phyloP scores from a whole-genome alignment of 1,140 invertebrate genomes.

The Pseudomyrmex sp. region DNA sequence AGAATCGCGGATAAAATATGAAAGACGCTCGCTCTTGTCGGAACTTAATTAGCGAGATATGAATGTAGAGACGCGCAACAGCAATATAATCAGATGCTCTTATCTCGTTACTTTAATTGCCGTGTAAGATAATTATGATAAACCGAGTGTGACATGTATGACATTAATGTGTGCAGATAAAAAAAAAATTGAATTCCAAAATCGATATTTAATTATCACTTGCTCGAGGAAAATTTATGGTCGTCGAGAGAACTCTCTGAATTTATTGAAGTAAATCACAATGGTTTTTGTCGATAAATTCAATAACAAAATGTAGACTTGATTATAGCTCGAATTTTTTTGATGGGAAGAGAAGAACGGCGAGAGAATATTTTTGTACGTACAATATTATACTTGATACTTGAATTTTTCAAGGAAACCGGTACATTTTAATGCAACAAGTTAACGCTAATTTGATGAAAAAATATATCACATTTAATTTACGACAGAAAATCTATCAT shows the following conservation, averaged over 20 bases:
- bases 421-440: not conserved
- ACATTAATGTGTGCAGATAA: not conserved
- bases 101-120: slow-evolving; percentile 32
- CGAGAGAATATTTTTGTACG: not conserved
- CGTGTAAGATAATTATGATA: slow-evolving; percentile 6
- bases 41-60: slow-evolving; percentile 57
- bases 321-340: not conserved
- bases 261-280: slow-evolving; percentile 13
- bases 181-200: not conserved
- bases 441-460: not conserved
- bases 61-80: not conserved
- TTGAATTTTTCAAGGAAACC: not conserved
- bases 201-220: slow-evolving; percentile 8
- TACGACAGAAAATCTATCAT: not conserved
- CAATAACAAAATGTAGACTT: not conserved
- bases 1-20: slow-evolving; percentile 64
- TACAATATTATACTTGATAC: not conserved
- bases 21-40: not conserved
- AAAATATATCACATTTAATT: not conserved
- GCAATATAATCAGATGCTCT: not conserved
- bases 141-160: not conserved
- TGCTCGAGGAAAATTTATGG: not conserved
- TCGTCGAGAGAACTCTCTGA: not conserved
- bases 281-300: not conserved
- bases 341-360: not conserved